phyloP scores from a whole-genome alignment of 2,113 vertebrate genomes.

The Forbesichthys agassizii region DNA sequence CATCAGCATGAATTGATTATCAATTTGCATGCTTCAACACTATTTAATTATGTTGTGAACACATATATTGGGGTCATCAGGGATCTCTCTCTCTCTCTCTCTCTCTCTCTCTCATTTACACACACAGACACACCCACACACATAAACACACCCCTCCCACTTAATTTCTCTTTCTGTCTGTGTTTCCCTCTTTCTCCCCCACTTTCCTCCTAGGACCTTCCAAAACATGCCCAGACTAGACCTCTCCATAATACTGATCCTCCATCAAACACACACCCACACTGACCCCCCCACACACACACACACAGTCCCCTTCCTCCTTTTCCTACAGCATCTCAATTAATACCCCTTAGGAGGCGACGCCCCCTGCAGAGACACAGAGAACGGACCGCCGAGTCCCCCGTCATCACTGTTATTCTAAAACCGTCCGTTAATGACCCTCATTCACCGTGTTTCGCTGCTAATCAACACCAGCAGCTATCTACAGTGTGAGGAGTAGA shows the following conservation, averaged over 20 bases:
- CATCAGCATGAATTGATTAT: slow-evolving; percentile 68
- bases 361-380: slow-evolving; percentile 39
- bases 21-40: slow-evolving; percentile 71
- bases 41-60: slow-evolving; percentile 70
- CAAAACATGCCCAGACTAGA: slow-evolving; percentile 64
- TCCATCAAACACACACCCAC: slow-evolving; percentile 57
- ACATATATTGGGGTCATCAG: slow-evolving; percentile 60
- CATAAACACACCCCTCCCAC: background rate
- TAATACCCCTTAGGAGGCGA: slow-evolving; percentile 61
- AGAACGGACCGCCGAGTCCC: slow-evolving; percentile 19
- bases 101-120: slow-evolving; percentile 20
- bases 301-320: slow-evolving; percentile 41
- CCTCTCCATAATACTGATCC: slow-evolving; percentile 52
- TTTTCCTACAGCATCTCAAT: slow-evolving; percentile 65
- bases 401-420: slow-evolving; percentile 27
- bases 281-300: background rate
- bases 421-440: slow-evolving; percentile 20
- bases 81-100: slow-evolving; percentile 67
- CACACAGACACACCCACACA: slow-evolving; percentile 2
- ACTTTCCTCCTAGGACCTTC: slow-evolving; percentile 9
- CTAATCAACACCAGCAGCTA: slow-evolving; percentile 39
- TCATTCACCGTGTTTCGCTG: slow-evolving; percentile 4
- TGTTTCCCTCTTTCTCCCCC: background rate
- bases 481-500: no score
- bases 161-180: background rate